Percentiles rank a stretch among this genome's conserved stretches.
Evolutionary conservation across 2,888 invertebrate genomes (phyloP).

Genomic region (Onthophagus sagittarius): DNA sequence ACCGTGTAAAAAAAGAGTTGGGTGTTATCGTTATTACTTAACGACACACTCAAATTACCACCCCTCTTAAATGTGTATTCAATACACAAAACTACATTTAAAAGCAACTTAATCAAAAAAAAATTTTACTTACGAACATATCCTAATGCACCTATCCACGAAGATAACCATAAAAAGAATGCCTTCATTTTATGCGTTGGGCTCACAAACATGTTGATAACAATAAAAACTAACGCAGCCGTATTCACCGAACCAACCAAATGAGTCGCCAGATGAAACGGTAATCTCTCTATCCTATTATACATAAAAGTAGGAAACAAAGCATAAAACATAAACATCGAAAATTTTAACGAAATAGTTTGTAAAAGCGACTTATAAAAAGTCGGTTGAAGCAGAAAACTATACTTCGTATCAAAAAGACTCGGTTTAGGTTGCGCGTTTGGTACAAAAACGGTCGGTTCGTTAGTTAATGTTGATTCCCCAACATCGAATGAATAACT

Average conservation of each 20-base stretch:
- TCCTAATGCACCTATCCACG: conserved; percentile 53
- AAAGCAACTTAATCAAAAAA: no score
- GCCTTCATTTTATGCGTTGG: conserved; percentile 38
- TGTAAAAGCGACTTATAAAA: conserved; percentile 57
- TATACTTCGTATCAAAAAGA: conserved; percentile 17
- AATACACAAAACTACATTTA: no score
- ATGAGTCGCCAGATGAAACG: conserved; percentile 34
- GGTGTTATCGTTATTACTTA: no score
- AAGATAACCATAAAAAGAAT: conserved; percentile 45
- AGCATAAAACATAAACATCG: conserved; percentile 52
- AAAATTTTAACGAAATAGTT: conserved; percentile 54
- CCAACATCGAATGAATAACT: conserved; percentile 43
- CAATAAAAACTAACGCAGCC: conserved; percentile 34
- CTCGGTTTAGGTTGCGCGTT: conserved; percentile 7
- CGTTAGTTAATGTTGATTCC: conserved; percentile 26
- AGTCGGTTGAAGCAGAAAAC: conserved; percentile 38
- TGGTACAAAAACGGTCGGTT: conserved; percentile 38
- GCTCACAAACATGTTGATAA: conserved; percentile 37
- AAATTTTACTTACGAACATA: conserved; percentile 52
- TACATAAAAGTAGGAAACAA: conserved; percentile 55
- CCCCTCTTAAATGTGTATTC: no score
- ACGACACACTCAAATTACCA: no score
- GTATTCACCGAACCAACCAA: conserved; percentile 39
- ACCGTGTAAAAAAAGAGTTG: no score
- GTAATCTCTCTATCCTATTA: conserved; percentile 34